Percentiles rank a stretch among this genome's conserved stretches.
Conservation (phyloP, 2,797 vertebrate species). For the Galagoides demidoff region DNA sequence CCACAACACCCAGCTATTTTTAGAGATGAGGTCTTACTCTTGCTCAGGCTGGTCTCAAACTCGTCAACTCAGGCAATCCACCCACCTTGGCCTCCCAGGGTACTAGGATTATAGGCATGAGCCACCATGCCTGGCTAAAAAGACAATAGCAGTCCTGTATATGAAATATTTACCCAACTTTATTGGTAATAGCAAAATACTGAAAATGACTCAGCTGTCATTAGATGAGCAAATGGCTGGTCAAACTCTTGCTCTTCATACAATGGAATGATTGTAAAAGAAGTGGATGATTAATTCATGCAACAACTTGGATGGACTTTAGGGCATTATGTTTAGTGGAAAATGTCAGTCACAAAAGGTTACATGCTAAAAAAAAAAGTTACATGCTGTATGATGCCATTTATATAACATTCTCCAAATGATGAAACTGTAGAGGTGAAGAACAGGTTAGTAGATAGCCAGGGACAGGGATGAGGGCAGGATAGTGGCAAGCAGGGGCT, state of each 20-base stretch:
- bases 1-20: too few relatives aligned
- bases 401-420: not conserved
- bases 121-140: not conserved
- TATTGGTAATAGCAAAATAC: not conserved
- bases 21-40: too few relatives aligned
- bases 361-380: not conserved
- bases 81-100: too few relatives aligned
- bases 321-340: not conserved
- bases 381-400: not conserved
- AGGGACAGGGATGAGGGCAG: not conserved
- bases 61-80: too few relatives aligned
- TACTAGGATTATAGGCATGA: too few relatives aligned
- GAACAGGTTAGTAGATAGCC: not conserved
- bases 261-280: not conserved
- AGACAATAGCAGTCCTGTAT: not conserved
- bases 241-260: too few relatives aligned
- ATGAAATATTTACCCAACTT: not conserved
- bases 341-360: not conserved
- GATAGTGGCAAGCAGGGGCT: not conserved
- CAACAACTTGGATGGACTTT: not conserved
- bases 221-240: not conserved
- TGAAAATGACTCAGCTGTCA: not conserved
- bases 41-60: too few relatives aligned
- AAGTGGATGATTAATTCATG: not conserved
- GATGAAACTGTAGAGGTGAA: not conserved